phyloP scores from a whole-genome alignment of 1,140 invertebrate species.

The Rhopalosiphum maidis region DNA sequence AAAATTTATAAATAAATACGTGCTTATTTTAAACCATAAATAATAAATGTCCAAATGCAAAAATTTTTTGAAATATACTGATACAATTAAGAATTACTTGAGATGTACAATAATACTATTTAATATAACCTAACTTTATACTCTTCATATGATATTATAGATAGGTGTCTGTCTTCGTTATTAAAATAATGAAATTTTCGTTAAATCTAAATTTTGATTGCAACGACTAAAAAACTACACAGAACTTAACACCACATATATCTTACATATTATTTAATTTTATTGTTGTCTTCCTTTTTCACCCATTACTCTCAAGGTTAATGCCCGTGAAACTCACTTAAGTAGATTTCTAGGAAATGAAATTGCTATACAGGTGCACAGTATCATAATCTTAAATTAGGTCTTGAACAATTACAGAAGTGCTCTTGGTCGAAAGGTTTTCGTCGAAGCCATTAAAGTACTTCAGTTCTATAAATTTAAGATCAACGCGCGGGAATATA shows the following conservation, averaged over 20 bases:
- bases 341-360: slow-evolving; percentile 21
- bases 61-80: too few species aligned
- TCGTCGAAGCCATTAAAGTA: slow-evolving; percentile 3
- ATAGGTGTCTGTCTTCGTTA: too few species aligned
- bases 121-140: too few species aligned
- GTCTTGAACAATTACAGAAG: slow-evolving; percentile 31
- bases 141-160: too few species aligned
- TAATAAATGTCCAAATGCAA: too few species aligned
- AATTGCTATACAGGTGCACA: slow-evolving; percentile 46
- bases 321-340: slow-evolving; percentile 16
- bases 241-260: not conserved
- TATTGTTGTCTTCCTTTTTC: not conserved
- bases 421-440: slow-evolving; percentile 20
- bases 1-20: too few species aligned
- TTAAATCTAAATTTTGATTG: not conserved
- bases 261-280: not conserved
- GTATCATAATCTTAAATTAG: slow-evolving; percentile 32
- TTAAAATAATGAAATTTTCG: not conserved
- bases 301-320: not conserved
- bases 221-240: not conserved
- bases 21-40: too few species aligned
- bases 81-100: too few species aligned
- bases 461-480: not conserved
- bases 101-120: too few species aligned
- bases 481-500: not conserved